Percentiles rank a stretch among this genome's conserved stretches.
These are phyloP conservation scores for Nesoenas mayeri DNA, from an alignment of 2,113 vertebrate species.

Conservation along the genomic window DNA sequence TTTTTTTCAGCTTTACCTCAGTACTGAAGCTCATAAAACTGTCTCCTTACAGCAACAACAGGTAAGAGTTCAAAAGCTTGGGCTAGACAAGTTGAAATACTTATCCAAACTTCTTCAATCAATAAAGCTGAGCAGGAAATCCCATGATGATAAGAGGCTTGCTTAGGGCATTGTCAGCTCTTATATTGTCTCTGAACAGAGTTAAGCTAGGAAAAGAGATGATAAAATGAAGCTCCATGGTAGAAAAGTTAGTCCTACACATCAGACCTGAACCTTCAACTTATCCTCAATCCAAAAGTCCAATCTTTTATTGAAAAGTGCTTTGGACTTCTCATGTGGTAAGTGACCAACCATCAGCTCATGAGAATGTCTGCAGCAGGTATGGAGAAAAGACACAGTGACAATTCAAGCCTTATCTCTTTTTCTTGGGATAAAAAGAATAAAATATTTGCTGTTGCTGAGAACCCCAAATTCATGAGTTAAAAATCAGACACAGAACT, in stretches of 20 bases:
- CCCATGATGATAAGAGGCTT: neutral
- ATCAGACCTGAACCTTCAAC: neutral
- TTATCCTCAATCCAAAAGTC: neutral
- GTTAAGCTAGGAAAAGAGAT: neutral
- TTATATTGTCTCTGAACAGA: neutral
- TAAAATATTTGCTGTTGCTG: neutral
- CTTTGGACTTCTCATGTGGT: neutral
- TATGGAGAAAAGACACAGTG: neutral
- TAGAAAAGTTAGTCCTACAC: neutral
- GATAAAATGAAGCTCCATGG: neutral
- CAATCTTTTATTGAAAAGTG: neutral
- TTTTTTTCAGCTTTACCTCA: neutral
- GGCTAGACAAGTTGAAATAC: neutral
- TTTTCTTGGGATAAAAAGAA: neutral
- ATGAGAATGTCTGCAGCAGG: neutral
- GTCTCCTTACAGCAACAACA: neutral
- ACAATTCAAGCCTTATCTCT: neutral
- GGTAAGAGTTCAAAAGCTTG: neutral
- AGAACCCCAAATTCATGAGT: neutral
- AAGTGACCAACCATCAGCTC: neutral
- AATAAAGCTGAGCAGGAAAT: constrained; percentile 8
- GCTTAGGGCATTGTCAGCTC: neutral
- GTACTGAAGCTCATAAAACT: neutral
- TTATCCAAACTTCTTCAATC: neutral
- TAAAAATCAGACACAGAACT: neutral